phyloP scores from a whole-genome alignment of 2,797 vertebrate genomes.

The Xenops minutus region DNA sequence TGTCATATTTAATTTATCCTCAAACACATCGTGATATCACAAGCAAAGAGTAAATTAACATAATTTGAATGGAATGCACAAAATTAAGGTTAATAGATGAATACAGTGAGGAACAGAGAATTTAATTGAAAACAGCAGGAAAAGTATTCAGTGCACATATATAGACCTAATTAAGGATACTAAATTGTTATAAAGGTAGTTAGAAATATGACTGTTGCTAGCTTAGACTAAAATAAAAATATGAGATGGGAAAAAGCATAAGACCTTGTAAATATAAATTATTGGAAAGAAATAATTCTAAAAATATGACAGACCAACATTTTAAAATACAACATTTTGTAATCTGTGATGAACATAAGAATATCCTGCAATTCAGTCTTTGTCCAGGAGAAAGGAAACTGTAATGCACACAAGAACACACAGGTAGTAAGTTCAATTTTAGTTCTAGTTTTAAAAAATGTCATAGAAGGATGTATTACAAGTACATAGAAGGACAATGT shows the following conservation, averaged over 20 bases:
- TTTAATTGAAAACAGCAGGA: slow-evolving; percentile 40
- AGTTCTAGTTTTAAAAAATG: neutral
- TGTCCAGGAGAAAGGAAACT: neutral
- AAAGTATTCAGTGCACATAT: neutral
- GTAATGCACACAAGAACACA: neutral
- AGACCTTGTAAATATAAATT: neutral
- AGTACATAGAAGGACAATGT: neutral
- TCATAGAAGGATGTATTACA: neutral
- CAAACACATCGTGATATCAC: neutral
- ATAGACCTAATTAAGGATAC: slow-evolving; percentile 39
- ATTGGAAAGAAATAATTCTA: neutral
- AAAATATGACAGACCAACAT: neutral
- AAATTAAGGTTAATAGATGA: slow-evolving; percentile 47
- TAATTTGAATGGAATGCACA: slow-evolving; percentile 17
- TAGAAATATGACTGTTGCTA: neutral
- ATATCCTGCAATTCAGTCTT: neutral
- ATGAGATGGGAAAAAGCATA: neutral
- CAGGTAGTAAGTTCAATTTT: neutral
- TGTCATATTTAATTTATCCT: slow-evolving; percentile 14
- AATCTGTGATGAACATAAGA: neutral
- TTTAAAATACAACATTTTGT: neutral
- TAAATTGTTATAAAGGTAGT: neutral
- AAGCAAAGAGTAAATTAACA: slow-evolving; percentile 20
- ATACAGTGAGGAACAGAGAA: neutral
- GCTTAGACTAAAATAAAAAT: neutral